phyloP scores from a whole-genome alignment of 2,888 invertebrate species.

The Ichneumoninae sp. region DNA sequence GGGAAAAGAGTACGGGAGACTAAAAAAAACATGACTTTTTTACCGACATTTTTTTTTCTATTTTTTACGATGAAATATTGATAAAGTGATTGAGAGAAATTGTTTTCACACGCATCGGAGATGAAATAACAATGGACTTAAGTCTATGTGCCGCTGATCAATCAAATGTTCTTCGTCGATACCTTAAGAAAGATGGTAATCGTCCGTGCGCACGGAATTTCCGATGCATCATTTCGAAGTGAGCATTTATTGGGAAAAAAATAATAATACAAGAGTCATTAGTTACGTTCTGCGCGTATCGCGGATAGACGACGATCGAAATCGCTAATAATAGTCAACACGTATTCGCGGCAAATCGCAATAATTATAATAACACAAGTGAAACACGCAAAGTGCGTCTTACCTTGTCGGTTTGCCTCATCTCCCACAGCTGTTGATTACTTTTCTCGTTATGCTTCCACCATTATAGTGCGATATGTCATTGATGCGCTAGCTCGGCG shows the following conservation, averaged over 20 bases:
- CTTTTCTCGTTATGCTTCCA: constrained; percentile 60
- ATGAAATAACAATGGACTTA: neutral
- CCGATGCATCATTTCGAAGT: constrained; percentile 11
- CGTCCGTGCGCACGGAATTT: neutral
- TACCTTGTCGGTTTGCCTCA: constrained; percentile 45
- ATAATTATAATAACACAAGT: constrained; percentile 44
- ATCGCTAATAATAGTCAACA: constrained; percentile 51
- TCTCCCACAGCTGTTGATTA: constrained; percentile 52
- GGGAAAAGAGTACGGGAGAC: too few species aligned
- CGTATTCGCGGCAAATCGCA: constrained; percentile 34
- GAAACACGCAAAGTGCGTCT: constrained; percentile 44
- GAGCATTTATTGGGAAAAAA: neutral
- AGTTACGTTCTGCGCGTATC: constrained; percentile 19
- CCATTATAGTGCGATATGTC: constrained; percentile 53
- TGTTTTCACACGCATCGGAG: too few species aligned
- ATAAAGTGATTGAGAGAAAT: too few species aligned
- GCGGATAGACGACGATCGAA: constrained; percentile 49
- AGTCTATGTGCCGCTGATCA: neutral
- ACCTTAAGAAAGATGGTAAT: neutral
- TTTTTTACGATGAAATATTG: too few species aligned
- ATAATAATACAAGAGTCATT: constrained; percentile 19
- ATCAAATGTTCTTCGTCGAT: constrained; percentile 1
- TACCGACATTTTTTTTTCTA: too few species aligned
- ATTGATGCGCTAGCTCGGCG: constrained; percentile 44
- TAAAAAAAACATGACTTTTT: too few species aligned